Evolutionary conservation across 2,797 vertebrate genomes (phyloP), one percentile per base, ranked within the genome.

Genomic region (Spatula versicolor): DNA sequence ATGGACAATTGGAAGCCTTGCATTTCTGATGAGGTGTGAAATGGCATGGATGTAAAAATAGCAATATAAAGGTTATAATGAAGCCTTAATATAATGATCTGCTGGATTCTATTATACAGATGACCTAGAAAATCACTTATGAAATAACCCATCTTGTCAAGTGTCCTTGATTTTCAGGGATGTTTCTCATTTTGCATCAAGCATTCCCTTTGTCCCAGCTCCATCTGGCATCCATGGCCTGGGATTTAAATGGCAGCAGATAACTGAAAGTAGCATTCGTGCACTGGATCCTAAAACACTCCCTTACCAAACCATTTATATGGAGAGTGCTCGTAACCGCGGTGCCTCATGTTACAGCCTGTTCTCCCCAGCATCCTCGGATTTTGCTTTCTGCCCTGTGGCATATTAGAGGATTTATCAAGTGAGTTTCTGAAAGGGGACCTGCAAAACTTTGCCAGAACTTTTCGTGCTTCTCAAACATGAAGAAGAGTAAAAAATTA

Each of bases 201-300:
- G 37, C 30, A 20, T 60, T 87, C 54, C 58, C 60, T 72, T 90
- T 87, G 41, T 67, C 73, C 81, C 82, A 62, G 80, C 78, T 93
- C 68, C 74, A 72, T 72, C 85, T 89, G 93, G 64, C 83, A 83
- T 13, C 77, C 50, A 9, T 9, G 23, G 67, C 59, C 39, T 59
- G 86, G 79, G 74, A 93, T 90, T 89, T 93, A 41, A 84, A 14
- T 52, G 74, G 86, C 79, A 92, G 83, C 50, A 88, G 90, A 72
- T 76, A 71, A 94, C 11, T 89, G 88, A 77, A 77, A 80, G 46
- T 1, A 46, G 7, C 56, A 28, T 50, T 75, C 4, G 2, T 30
- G 78, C 3, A 2, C 75, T 91, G 78, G 52, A 82, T 87, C 19
- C 74, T 90, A 37, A 93, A 94, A 15, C 45, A 64, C 1, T 6